Base-by-base conservation (phyloP, 2,113 vertebrate genomes). In the Hassar affinis region DNA sequence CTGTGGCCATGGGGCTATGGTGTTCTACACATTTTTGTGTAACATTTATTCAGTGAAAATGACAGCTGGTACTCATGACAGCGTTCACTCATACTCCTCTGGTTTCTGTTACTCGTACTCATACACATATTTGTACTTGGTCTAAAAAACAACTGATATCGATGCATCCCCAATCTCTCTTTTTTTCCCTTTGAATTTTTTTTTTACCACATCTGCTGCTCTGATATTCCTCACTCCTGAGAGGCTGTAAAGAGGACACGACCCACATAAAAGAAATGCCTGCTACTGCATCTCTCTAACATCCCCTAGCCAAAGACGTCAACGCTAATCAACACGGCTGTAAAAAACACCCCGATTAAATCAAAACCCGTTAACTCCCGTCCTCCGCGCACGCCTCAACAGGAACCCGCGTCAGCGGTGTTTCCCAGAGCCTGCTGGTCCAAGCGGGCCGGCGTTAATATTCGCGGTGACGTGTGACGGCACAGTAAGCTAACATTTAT, bases 131-230 rank as follows among this genome's bases (percentile, higher is more conserved):
- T 38, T 38, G 15, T 8, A 18, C 0, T 33, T 25, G 17, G 33
- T 35, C 15, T 68, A 38, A 33, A 62, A 42, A 42, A 45, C 42
- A 25, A 45, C 1, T 0, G 1, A 27, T 15, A 52, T 30, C 1
- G 25, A 47, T 1, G 14, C n/a, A 17, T 17, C 47, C 6, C 20
- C 5, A 69, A 49, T 49, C 25, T 49, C n/a, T 12, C 14, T 62
- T 33, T 35, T 18, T 35, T 4, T 11, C 6, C 7, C 18, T 30
- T 8, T 1, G 1, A 0, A 11, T 27, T 35, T 18, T 10, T 68
- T 69, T 69, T 69, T 47, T 52, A 18, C 12, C 71, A 51, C 45
- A 74, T 74, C 74, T 76, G 51, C 51, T 76, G 49, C 54, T 76
- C 30, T 52, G 27, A 30, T 30, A 52, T 51, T 27, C 17, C 47